Evolutionary conservation across 2,888 invertebrate genomes (phyloP).

Genomic region (Linnaemya tessellans): DNA sequence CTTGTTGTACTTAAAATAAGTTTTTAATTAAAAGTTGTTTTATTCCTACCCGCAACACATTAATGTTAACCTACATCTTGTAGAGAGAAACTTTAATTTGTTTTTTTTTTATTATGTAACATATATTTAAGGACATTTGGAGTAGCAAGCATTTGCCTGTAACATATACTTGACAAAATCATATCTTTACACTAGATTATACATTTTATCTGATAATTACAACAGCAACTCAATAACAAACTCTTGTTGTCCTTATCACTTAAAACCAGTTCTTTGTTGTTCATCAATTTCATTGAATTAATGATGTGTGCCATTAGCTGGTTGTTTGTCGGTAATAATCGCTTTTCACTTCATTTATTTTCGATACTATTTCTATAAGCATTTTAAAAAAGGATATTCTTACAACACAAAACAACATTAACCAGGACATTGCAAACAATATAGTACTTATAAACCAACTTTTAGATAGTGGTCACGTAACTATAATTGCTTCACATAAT

Average conservation of each 20-base stretch:
- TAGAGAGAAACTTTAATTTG: not conserved
- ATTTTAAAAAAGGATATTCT: slow-evolving; percentile 24
- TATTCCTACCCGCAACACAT: not conserved
- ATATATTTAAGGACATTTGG: no score
- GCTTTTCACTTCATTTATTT: slow-evolving; percentile 75
- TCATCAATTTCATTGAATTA: slow-evolving; percentile 73
- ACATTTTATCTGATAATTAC: slow-evolving; percentile 18
- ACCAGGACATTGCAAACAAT: slow-evolving; percentile 40
- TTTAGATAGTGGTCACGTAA: slow-evolving; percentile 60
- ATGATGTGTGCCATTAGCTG: slow-evolving; percentile 74
- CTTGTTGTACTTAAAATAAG: not conserved
- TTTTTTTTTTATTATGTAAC: no score
- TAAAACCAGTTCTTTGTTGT: slow-evolving; percentile 67
- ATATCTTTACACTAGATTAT: not conserved
- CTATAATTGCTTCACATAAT: slow-evolving; percentile 7
- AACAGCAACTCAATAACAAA: slow-evolving; percentile 45
- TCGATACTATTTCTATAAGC: slow-evolving; percentile 49
- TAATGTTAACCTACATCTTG: not conserved
- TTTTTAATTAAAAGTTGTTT: slow-evolving; percentile 1
- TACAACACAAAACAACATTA: slow-evolving; percentile 14
- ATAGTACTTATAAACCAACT: slow-evolving; percentile 49
- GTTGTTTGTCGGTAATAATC: slow-evolving; percentile 74
- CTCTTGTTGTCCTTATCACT: slow-evolving; percentile 69
- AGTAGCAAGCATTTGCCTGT: no score
- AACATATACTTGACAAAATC: slow-evolving; percentile 11